Conservation (phyloP, 2,797 vertebrate species). For the Amphiprion clarkii region DNA sequence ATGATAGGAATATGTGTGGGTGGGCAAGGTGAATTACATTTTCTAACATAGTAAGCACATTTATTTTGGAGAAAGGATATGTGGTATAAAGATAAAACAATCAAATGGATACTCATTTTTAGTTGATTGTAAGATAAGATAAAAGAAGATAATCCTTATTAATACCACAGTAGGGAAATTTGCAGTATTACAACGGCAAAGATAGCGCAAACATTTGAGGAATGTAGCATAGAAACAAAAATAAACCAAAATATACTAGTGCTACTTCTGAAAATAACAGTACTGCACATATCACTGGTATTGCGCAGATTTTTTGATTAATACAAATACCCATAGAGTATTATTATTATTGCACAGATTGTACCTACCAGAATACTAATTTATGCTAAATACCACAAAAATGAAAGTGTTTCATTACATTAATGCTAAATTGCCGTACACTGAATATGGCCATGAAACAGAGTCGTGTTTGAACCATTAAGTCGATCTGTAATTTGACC, state of each 20-base stretch:
- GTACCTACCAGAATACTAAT: too few species aligned
- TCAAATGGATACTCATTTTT: background rate
- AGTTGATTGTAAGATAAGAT: background rate
- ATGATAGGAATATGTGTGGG: background rate
- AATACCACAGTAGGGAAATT: too few species aligned
- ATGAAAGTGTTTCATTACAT: background rate
- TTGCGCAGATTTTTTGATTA: too few species aligned
- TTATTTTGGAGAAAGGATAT: background rate
- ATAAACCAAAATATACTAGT: too few species aligned
- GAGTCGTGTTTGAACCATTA: background rate
- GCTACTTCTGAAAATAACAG: too few species aligned
- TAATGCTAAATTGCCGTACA: conserved; percentile 5
- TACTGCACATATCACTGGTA: too few species aligned
- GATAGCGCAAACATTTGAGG: too few species aligned
- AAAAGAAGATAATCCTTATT: too few species aligned
- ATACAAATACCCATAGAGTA: too few species aligned
- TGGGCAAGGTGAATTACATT: background rate
- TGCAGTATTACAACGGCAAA: too few species aligned
- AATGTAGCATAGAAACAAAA: too few species aligned
- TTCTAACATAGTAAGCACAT: background rate
- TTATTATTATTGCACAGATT: too few species aligned
- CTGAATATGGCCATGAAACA: background rate
- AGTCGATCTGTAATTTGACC: background rate
- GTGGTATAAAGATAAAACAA: conserved; percentile 4
- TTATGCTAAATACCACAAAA: background rate